These are phyloP conservation scores for Neosilurus hyrtlii DNA, from an alignment of 2,797 vertebrate species.

Conservation along the genomic window DNA sequence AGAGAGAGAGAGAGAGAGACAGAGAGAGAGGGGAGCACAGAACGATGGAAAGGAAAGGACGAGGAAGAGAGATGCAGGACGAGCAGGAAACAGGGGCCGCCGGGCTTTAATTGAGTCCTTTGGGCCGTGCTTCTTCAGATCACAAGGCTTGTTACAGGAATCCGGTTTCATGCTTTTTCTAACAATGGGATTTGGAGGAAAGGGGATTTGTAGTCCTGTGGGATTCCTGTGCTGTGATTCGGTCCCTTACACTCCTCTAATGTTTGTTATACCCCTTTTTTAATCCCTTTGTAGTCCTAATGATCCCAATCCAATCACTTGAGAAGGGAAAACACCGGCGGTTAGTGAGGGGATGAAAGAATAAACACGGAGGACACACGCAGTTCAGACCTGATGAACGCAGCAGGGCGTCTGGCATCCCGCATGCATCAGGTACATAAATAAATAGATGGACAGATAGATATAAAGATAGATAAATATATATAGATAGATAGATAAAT, in stretches of 20 bases:
- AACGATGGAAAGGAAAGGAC: slow-evolving; percentile 47
- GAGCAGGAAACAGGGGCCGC: slow-evolving; percentile 67
- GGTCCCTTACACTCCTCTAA: slow-evolving; percentile 59
- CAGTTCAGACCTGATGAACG: slow-evolving; percentile 26
- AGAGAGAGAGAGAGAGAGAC: slow-evolving; percentile 19
- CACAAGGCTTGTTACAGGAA: slow-evolving; percentile 79
- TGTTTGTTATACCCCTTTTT: slow-evolving; percentile 60
- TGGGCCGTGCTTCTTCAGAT: slow-evolving; percentile 74
- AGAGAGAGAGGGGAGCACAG: too few relatives aligned
- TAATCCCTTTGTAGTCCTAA: slow-evolving; percentile 57
- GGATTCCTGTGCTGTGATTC: slow-evolving; percentile 68
- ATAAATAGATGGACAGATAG: neutral
- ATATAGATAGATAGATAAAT: too few relatives aligned
- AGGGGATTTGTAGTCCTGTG: slow-evolving; percentile 76
- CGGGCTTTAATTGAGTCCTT: slow-evolving; percentile 82
- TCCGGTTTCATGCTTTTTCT: slow-evolving; percentile 79
- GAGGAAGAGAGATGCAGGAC: slow-evolving; percentile 53
- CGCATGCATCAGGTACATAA: neutral
- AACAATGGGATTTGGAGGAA: slow-evolving; percentile 78
- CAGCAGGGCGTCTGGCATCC: neutral
- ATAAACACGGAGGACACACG: slow-evolving; percentile 5
- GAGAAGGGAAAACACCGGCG: slow-evolving; percentile 60
- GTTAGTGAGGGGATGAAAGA: slow-evolving; percentile 45
- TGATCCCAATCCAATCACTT: slow-evolving; percentile 74
- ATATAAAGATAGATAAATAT: neutral